phyloP scores from a whole-genome alignment of 2,113 vertebrate species.

The Otus sunia region DNA sequence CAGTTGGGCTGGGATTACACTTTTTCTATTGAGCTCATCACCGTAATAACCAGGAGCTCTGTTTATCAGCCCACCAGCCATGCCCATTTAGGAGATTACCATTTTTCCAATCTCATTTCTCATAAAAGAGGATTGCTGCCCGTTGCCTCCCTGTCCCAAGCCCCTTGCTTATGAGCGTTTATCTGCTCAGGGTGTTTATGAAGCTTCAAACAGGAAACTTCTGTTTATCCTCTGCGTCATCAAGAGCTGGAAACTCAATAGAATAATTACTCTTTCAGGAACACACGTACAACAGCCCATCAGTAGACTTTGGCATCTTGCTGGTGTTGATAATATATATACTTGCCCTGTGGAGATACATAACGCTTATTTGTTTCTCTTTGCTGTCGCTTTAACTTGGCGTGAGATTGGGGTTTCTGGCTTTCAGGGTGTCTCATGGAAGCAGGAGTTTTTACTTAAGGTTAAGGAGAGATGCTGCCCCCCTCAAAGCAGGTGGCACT shows the following conservation, averaged over 20 bases:
- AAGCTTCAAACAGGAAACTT: slow-evolving; percentile 22
- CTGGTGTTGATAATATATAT: neutral
- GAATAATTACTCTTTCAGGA: slow-evolving; percentile 52
- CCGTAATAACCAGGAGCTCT: slow-evolving; percentile 72
- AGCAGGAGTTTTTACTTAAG: neutral
- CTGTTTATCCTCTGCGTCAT: slow-evolving; percentile 57
- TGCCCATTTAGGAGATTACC: slow-evolving; percentile 79
- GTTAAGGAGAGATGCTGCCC: neutral
- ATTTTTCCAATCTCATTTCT: slow-evolving; percentile 79
- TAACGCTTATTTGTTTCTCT: neutral
- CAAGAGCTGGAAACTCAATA: slow-evolving; percentile 30
- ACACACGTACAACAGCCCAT: neutral
- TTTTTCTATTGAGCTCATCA: slow-evolving; percentile 68
- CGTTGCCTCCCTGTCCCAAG: slow-evolving; percentile 11
- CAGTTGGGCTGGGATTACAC: slow-evolving; percentile 73
- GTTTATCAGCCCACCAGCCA: slow-evolving; percentile 68
- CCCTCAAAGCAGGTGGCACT: neutral
- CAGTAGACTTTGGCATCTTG: slow-evolving; percentile 34
- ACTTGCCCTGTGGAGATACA: neutral
- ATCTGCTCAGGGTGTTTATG: slow-evolving; percentile 57
- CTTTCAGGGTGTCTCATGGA: fast-evolving
- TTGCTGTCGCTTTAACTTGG: neutral
- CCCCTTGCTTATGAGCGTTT: slow-evolving; percentile 25
- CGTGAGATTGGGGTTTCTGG: neutral
- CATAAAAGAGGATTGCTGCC: slow-evolving; percentile 78